phyloP scores from a whole-genome alignment of 2,113 vertebrate genomes.

The Eonycteris spelaea region DNA sequence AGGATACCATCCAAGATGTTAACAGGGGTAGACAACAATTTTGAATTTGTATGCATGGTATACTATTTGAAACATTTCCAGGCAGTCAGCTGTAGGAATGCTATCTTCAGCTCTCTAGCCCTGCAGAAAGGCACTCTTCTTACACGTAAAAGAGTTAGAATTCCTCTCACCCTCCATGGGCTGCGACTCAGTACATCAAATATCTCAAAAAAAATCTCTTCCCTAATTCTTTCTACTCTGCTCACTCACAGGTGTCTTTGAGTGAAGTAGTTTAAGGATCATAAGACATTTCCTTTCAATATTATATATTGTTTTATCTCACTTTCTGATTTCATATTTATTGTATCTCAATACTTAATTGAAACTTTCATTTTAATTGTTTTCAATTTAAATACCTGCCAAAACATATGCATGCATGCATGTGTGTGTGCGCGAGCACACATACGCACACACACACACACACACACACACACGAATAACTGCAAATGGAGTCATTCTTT shows the following conservation, averaged over 20 bases:
- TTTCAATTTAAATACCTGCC: background rate
- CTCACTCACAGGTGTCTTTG: background rate
- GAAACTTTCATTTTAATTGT: background rate
- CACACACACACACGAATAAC: background rate
- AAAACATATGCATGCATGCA: background rate
- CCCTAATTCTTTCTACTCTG: background rate
- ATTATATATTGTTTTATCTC: background rate
- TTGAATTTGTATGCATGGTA: background rate
- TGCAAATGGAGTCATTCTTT: background rate
- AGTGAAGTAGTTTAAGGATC: background rate
- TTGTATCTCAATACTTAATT: background rate
- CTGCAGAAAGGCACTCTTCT: background rate
- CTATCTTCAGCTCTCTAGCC: background rate
- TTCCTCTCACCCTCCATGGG: background rate
- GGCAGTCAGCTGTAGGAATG: background rate
- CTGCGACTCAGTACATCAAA: background rate
- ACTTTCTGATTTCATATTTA: background rate
- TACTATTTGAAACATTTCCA: background rate
- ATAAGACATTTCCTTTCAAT: background rate
- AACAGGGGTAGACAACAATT: background rate
- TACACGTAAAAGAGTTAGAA: background rate
- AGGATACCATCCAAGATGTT: background rate
- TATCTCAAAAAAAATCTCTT: background rate
- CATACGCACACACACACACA: background rate
- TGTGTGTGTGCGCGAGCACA: too few relatives aligned